Evolutionary conservation across 2,113 vertebrate species (phyloP).

Genomic region (Chlamydotis undulata): DNA sequence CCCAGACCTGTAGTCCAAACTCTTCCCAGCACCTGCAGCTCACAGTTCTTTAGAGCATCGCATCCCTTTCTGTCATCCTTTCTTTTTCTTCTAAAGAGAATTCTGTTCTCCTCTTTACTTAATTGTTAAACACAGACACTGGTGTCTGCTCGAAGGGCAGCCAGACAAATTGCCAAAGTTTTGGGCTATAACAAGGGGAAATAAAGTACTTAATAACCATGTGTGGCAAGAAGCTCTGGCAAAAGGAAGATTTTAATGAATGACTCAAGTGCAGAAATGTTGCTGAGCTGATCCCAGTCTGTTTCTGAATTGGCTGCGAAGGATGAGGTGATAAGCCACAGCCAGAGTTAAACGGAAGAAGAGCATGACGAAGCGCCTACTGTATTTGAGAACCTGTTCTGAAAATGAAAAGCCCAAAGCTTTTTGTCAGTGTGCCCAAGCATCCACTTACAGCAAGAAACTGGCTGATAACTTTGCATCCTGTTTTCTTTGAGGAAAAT

Average conservation of each 20-base stretch:
- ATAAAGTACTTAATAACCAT: not conserved
- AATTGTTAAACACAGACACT: not conserved
- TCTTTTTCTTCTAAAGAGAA: not conserved
- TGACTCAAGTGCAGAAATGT: slow-evolving; percentile 41
- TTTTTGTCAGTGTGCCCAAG: not conserved
- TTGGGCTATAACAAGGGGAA: not conserved
- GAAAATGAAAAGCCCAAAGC: not conserved
- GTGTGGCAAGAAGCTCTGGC: not conserved
- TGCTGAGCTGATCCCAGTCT: not conserved
- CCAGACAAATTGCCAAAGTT: not conserved
- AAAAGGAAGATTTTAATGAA: not conserved
- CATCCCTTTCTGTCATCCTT: not conserved
- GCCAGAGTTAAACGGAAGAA: slow-evolving; percentile 2
- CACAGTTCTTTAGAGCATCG: not conserved
- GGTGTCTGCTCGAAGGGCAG: not conserved
- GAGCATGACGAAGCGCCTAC: not conserved
- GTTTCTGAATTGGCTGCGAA: slow-evolving; percentile 31
- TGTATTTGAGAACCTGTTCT: not conserved
- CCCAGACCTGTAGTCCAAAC: not conserved
- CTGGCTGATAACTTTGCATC: not conserved
- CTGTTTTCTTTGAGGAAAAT: not conserved
- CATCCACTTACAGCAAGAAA: not conserved
- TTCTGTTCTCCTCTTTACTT: not conserved
- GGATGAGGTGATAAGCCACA: slow-evolving; percentile 47
- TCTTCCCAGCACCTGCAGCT: not conserved